phyloP scores from a whole-genome alignment of 2,113 vertebrate genomes.

The Dasyurus viverrinus region DNA sequence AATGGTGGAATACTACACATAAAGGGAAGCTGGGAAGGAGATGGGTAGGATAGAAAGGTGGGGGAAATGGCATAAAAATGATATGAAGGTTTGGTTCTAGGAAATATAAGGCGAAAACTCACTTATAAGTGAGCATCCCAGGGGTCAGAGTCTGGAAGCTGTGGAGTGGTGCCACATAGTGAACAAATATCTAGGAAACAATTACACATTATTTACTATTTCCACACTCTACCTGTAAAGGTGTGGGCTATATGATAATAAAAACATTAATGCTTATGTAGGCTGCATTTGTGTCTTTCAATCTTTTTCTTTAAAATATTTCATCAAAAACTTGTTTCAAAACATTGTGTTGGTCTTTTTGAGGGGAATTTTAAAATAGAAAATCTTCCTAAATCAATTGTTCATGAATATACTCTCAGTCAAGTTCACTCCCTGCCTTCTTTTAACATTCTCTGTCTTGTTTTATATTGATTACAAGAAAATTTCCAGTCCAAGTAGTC shows the following conservation, averaged over 20 bases:
- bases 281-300: slow-evolving; percentile 18
- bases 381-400: slow-evolving; percentile 4
- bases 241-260: neutral
- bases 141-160: neutral
- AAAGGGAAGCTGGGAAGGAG: neutral
- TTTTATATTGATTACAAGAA: neutral
- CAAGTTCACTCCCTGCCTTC: slow-evolving; percentile 1
- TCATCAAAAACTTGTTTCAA: neutral
- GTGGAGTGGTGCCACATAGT: neutral
- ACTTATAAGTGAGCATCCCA: neutral
- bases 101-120: neutral
- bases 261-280: slow-evolving; percentile 41
- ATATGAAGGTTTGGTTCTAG: neutral
- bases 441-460: neutral
- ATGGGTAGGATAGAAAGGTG: neutral
- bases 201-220: neutral
- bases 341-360: slow-evolving; percentile 23
- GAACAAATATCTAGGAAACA: slow-evolving; percentile 2
- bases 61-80: neutral
- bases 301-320: slow-evolving; percentile 33
- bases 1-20: neutral
- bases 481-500: slow-evolving; percentile 8
- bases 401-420: slow-evolving; percentile 5
- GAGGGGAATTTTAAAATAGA: slow-evolving; percentile 31
- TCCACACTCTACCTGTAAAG: slow-evolving; percentile 13